Conservation (phyloP, 2,888 invertebrate genomes). For the Perizoma flavofasciatum region DNA sequence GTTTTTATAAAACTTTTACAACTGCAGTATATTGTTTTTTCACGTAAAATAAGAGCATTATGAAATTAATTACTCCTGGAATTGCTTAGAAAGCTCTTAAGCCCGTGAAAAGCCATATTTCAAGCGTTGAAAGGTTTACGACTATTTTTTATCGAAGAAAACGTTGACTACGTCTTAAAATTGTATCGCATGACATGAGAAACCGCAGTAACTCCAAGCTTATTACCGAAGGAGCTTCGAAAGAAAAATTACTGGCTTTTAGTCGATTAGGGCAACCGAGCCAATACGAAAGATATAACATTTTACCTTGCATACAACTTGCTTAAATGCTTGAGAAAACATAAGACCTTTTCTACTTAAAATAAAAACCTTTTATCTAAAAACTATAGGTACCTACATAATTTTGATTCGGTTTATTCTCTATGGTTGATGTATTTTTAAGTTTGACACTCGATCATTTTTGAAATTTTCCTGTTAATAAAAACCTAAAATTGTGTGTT, state of each 20-base stretch:
- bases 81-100: slow-evolving; percentile 33
- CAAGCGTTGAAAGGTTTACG: slow-evolving; percentile 37
- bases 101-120: slow-evolving; percentile 26
- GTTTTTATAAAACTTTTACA: no score
- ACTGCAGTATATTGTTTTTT: slow-evolving; percentile 8
- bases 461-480: slow-evolving; percentile 9
- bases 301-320: neutral
- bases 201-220: slow-evolving; percentile 66
- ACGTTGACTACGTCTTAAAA: slow-evolving; percentile 58
- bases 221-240: slow-evolving; percentile 65
- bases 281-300: slow-evolving; percentile 26
- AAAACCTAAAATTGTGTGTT: slow-evolving; percentile 26
- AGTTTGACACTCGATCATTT: neutral
- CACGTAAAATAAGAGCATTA: slow-evolving; percentile 26
- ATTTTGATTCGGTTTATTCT: neutral
- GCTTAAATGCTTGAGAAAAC: no score
- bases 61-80: slow-evolving; percentile 29
- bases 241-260: slow-evolving; percentile 51
- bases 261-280: slow-evolving; percentile 49
- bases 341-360: no score
- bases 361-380: no score
- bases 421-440: slow-evolving; percentile 3
- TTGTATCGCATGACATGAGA: slow-evolving; percentile 65
- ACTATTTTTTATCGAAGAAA: slow-evolving; percentile 41
- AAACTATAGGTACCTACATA: no score